These are phyloP conservation scores for Spatulosminthurus flaviceps DNA, from an alignment of 2,888 invertebrate genomes.

Conservation along the genomic window DNA sequence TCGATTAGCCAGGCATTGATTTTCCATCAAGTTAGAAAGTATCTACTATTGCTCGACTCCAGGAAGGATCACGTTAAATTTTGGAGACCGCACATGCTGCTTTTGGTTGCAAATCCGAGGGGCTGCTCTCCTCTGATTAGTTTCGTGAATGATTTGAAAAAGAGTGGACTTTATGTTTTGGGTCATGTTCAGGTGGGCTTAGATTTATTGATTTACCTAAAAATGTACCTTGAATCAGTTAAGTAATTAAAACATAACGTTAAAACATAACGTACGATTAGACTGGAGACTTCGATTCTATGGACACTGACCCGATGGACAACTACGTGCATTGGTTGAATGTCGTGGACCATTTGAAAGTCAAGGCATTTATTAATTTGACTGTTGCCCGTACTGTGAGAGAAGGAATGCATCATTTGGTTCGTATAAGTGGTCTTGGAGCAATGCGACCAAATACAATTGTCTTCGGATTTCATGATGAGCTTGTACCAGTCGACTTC, in stretches of 20 bases:
- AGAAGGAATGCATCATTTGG: conserved; percentile 90
- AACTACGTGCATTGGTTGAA: conserved; percentile 90
- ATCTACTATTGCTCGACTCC: conserved; percentile 91
- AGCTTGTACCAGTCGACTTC: conserved; percentile 78
- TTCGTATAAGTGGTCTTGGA: conserved; percentile 91
- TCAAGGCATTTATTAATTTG: conserved; percentile 95
- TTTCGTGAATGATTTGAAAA: conserved; percentile 98
- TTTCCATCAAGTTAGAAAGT: conserved; percentile 98
- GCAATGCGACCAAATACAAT: conserved; percentile 98
- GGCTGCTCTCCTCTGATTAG: conserved; percentile 91
- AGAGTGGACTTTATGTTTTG: conserved; percentile 87
- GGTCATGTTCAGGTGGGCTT: conserved; percentile 79
- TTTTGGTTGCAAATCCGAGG: conserved; percentile 90
- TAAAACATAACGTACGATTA: conserved; percentile 33
- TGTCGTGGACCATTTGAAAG: conserved; percentile 91
- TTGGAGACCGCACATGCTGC: conserved; percentile 93
- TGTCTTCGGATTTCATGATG: conserved; percentile 84
- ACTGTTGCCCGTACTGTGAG: conserved; percentile 86
- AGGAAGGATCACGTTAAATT: conserved; percentile 98
- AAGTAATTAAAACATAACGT: neutral
- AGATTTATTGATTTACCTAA: neutral
- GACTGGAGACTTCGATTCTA: conserved; percentile 66
- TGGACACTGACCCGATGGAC: conserved; percentile 75
- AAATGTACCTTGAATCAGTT: neutral
- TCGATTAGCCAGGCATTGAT: conserved; percentile 99